A percentile compares a stretch with the other conserved stretches of the same genome.
Conservation (phyloP, 1,140 invertebrate genomes). For the Drosophila athabasca region DNA sequence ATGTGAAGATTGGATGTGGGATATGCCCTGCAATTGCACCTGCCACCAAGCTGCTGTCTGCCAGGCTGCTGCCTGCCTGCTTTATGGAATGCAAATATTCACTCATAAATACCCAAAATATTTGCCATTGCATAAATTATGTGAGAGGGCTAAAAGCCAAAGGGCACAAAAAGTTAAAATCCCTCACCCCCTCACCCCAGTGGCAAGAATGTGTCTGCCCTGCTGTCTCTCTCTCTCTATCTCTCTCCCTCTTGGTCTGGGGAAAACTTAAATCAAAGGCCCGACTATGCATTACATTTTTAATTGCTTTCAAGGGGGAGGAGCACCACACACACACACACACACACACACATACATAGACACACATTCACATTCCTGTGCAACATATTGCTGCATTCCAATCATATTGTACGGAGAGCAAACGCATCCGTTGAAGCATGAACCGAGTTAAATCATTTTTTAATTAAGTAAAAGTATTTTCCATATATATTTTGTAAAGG, state of each 20-base stretch:
- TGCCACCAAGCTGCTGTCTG: too few relatives aligned
- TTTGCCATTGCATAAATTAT: conserved; percentile 32
- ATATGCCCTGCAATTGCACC: too few relatives aligned
- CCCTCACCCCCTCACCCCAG: too few relatives aligned
- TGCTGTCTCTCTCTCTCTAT: too few relatives aligned
- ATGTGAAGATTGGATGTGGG: conserved; percentile 3
- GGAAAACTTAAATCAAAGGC: conserved; percentile 45
- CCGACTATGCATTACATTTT: conserved; percentile 56
- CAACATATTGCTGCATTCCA: conserved; percentile 35
- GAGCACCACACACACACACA: too few relatives aligned
- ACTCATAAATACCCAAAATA: conserved; percentile 63
- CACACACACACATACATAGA: too few relatives aligned
- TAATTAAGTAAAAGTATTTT: conserved; percentile 25
- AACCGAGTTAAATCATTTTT: conserved; percentile 22
- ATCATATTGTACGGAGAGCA: conserved; percentile 8
- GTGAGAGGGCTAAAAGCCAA: conserved; percentile 3
- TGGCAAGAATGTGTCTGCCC: conserved; percentile 3
- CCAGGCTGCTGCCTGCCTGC: neutral
- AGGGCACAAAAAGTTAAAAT: conserved; percentile 13
- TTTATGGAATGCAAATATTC: conserved; percentile 55
- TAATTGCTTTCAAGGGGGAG: conserved; percentile 37
- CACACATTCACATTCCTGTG: too few relatives aligned
- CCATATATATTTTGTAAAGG: neutral
- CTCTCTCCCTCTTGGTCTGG: too few relatives aligned
- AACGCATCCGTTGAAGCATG: neutral